Evolutionary conservation across 2,888 invertebrate species (phyloP).

Genomic region (Chrysolina americana): DNA sequence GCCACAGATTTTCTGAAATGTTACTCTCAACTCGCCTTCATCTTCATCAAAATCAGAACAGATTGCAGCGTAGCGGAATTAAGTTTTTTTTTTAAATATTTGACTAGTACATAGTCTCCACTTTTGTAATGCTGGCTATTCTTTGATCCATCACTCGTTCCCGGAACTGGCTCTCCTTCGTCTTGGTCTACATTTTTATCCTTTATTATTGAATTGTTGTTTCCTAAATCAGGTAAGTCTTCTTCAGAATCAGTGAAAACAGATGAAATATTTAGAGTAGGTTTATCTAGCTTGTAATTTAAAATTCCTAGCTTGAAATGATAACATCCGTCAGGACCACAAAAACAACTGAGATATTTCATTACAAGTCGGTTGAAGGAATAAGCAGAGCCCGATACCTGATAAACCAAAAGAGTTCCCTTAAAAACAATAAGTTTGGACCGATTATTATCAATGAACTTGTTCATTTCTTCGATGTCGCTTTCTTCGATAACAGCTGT

Average conservation of each 20-base stretch:
- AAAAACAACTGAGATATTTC: slow-evolving; percentile 39
- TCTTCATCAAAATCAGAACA: slow-evolving; percentile 3
- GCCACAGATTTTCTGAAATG: neutral
- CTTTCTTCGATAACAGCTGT: slow-evolving; percentile 45
- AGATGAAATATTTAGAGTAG: neutral
- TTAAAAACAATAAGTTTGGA: slow-evolving; percentile 29
- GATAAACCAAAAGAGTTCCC: slow-evolving; percentile 39
- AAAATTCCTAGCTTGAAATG: neutral
- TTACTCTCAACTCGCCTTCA: neutral
- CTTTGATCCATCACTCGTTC: neutral
- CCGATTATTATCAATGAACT: slow-evolving; percentile 27
- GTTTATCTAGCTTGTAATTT: neutral
- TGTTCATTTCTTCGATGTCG: slow-evolving; percentile 49
- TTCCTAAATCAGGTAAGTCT: neutral
- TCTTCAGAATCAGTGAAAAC: neutral
- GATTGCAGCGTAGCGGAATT: neutral
- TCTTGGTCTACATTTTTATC: neutral
- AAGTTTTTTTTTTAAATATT: neutral
- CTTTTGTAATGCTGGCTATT: neutral
- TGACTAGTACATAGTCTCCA: neutral
- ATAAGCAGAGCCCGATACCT: slow-evolving; percentile 36
- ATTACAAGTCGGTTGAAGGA: slow-evolving; percentile 30
- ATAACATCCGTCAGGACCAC: slow-evolving; percentile 6
- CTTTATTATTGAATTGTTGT: neutral
- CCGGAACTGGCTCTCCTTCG: neutral